These are phyloP conservation scores for Pipistrellus pipistrellus DNA, from an alignment of 2,797 vertebrate genomes.

Conservation along the genomic window DNA sequence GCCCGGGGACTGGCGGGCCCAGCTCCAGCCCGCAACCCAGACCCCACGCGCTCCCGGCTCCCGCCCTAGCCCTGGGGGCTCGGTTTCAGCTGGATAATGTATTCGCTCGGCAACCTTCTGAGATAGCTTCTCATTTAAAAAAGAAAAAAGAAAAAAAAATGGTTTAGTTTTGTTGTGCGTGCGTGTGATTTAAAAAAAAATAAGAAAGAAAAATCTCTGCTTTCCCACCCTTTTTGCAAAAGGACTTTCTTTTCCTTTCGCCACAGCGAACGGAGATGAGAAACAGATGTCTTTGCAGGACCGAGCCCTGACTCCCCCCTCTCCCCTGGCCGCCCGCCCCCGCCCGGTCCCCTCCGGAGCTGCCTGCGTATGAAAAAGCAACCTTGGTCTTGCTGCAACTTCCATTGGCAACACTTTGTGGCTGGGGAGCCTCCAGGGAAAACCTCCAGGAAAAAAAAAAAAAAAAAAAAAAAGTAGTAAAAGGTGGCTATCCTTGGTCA, in stretches of 20 bases:
- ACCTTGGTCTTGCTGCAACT: conserved; percentile 57
- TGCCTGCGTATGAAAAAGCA: conserved; percentile 29
- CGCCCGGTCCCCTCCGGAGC: conserved; percentile 26
- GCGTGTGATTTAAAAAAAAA: conserved; percentile 46
- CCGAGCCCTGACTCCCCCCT: neutral
- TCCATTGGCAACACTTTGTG: conserved; percentile 63
- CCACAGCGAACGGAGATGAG: conserved; percentile 81
- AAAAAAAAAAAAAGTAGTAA: conserved; percentile 55
- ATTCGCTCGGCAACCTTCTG: conserved; percentile 69
- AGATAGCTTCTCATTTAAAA: neutral
- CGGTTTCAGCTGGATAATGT: neutral
- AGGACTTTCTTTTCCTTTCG: conserved; percentile 79
- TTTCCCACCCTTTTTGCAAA: conserved; percentile 79
- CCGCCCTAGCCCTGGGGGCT: conserved; percentile 65
- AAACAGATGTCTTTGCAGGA: conserved; percentile 84
- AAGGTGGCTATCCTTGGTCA: conserved; percentile 46
- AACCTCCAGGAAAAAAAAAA: conserved; percentile 63
- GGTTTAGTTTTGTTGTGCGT: conserved; percentile 75
- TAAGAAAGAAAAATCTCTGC: neutral
- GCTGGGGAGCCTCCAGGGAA: conserved; percentile 56
- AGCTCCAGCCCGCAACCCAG: conserved; percentile 73
- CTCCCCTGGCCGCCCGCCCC: neutral
- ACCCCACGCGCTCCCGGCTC: conserved; percentile 78
- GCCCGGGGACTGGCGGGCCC: conserved; percentile 79
- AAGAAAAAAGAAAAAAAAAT: too few relatives aligned